Conservation (phyloP, 2,888 invertebrate genomes). For the Cephus pygmeus region DNA sequence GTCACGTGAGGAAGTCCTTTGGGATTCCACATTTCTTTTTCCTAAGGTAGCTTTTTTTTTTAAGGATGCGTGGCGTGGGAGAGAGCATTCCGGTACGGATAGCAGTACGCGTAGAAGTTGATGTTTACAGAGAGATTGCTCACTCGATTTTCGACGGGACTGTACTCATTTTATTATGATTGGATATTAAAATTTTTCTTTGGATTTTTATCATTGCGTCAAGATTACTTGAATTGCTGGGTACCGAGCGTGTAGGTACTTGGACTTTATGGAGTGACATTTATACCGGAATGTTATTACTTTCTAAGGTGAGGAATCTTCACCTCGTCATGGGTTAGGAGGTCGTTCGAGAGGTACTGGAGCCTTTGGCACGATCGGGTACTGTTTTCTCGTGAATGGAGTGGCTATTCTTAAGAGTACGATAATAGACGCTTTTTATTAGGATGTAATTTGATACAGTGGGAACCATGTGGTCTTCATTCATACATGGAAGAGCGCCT, state of each 20-base stretch:
- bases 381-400: conserved; percentile 47
- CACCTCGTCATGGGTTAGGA: neutral
- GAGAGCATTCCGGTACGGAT: conserved; percentile 9
- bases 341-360: neutral
- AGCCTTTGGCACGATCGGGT: neutral
- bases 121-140: neutral
- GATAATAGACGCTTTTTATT: conserved; percentile 7
- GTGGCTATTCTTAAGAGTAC: conserved; percentile 47
- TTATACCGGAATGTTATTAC: neutral
- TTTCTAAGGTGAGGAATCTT: neutral
- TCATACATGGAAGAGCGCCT: conserved; percentile 38
- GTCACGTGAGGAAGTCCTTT: conserved; percentile 24
- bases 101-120: neutral
- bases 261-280: neutral
- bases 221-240: neutral
- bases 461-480: conserved; percentile 60
- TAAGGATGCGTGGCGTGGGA: conserved; percentile 6
- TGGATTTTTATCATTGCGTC: neutral
- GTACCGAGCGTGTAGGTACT: neutral
- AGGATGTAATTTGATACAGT: conserved; percentile 62
- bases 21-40: conserved; percentile 6
- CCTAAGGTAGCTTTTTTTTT: neutral
- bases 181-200: neutral
- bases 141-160: neutral
- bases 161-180: neutral